phyloP scores from a whole-genome alignment of 1,140 invertebrate species.

The Brachystomella parvula region DNA sequence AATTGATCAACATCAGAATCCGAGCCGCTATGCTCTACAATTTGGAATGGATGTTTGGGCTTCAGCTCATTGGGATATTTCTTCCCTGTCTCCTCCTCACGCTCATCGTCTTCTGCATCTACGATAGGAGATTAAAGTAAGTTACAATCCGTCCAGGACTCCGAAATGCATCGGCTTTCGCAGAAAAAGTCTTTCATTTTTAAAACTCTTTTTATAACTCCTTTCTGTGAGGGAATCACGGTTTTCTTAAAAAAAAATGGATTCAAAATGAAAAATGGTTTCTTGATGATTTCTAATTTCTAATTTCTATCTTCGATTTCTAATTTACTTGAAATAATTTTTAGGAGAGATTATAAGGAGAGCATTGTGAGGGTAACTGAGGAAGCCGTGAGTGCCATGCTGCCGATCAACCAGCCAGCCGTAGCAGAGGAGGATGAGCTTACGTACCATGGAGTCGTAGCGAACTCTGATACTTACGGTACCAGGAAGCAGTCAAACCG shows the following conservation, averaged over 20 bases:
- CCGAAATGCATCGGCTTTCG: no score
- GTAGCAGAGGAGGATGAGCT: not conserved
- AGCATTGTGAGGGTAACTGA: not conserved
- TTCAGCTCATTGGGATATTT: slow-evolving; percentile 3
- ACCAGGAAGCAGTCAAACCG: not conserved
- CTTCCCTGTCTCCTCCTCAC: slow-evolving; percentile 4
- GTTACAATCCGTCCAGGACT: no score
- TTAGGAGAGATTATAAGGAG: not conserved
- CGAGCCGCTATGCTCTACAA: not conserved
- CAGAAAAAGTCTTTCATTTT: no score
- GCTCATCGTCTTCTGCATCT: slow-evolving; percentile 10
- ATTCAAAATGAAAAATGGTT: not conserved
- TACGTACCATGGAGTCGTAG: not conserved
- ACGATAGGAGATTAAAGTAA: slow-evolving; percentile 7
- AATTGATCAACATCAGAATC: not conserved
- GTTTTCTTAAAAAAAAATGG: no score
- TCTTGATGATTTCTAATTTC: not conserved
- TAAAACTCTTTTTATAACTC: no score
- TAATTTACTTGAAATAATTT: no score
- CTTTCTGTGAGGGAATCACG: no score
- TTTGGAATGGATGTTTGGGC: slow-evolving; percentile 2
- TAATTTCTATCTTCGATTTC: not conserved
- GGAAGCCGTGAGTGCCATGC: slow-evolving; percentile 1
- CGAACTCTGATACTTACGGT: not conserved
- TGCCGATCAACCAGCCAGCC: not conserved